Conservation (phyloP, 2,888 invertebrate species). For the Maniola hyperantus region DNA sequence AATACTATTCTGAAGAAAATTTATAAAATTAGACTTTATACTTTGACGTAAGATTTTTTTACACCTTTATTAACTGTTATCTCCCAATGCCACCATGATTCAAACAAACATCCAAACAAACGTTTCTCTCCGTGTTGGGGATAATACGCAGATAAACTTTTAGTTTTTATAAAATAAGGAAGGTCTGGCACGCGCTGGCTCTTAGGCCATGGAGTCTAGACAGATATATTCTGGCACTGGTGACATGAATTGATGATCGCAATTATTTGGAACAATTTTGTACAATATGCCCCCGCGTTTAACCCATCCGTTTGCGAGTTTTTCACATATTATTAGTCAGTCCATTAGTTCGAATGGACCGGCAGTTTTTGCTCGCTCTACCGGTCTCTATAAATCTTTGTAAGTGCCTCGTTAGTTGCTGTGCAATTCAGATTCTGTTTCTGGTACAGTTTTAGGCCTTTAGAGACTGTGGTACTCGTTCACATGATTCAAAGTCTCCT, state of each 20-base stretch:
- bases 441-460: constrained; percentile 52
- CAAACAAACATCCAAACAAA: too few species aligned
- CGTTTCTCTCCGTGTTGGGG: too few species aligned
- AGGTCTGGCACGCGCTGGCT: too few species aligned
- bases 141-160: too few species aligned
- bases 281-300: constrained; percentile 9
- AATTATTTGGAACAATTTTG: constrained; percentile 16
- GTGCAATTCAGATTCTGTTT: constrained; percentile 64
- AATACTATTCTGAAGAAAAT: too few species aligned
- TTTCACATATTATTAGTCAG: constrained; percentile 31
- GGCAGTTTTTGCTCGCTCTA: constrained; percentile 57
- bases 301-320: constrained; percentile 25
- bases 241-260: constrained; percentile 13
- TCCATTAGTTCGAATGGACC: constrained; percentile 31
- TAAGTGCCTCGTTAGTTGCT: constrained; percentile 73
- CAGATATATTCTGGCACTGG: neutral
- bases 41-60: too few species aligned
- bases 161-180: too few species aligned
- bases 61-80: too few species aligned
- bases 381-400: constrained; percentile 71
- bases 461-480: constrained; percentile 31
- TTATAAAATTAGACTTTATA: too few species aligned
- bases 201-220: too few species aligned
- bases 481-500: neutral
- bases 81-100: too few species aligned